These are phyloP conservation scores for Ecliptopera silaceata DNA, from an alignment of 2,888 invertebrate genomes.

Conservation along the genomic window DNA sequence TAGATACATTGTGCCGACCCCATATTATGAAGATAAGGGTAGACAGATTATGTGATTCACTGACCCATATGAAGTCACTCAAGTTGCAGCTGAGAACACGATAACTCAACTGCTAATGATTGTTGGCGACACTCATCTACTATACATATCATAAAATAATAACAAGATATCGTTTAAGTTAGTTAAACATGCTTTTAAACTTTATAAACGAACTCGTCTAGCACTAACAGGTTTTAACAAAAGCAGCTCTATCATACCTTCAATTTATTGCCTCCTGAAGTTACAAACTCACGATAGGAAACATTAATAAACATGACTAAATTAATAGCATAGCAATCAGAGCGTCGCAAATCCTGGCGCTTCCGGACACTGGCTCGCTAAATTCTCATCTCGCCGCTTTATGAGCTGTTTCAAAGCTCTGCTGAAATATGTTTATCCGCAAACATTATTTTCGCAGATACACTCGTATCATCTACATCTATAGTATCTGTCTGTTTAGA, in stretches of 20 bases:
- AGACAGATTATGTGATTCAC: too few species aligned
- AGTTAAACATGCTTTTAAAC: too few species aligned
- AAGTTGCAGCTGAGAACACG: too few species aligned
- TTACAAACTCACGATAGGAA: not conserved
- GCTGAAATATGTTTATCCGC: constrained; percentile 36
- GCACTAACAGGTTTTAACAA: too few species aligned
- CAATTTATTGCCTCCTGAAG: not conserved
- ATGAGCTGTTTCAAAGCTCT: constrained; percentile 30
- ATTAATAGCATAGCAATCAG: constrained; percentile 43
- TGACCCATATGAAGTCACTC: too few species aligned
- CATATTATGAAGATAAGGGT: too few species aligned
- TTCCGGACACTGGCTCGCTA: constrained; percentile 43
- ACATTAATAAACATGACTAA: constrained; percentile 22
- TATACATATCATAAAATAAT: too few species aligned
- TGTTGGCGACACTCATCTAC: too few species aligned
- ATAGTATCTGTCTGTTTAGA: not conserved
- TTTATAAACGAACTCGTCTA: too few species aligned
- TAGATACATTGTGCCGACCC: too few species aligned
- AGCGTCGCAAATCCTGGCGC: constrained; percentile 35
- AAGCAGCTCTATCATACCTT: not conserved
- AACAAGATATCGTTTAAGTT: too few species aligned
- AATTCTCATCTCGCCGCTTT: constrained; percentile 42
- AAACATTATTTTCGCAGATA: constrained; percentile 29
- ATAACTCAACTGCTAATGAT: too few species aligned
- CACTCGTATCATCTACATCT: constrained; percentile 8